These are phyloP conservation scores for Meteorus cinctellus DNA, from an alignment of 2,888 invertebrate genomes.

Conservation along the genomic window DNA sequence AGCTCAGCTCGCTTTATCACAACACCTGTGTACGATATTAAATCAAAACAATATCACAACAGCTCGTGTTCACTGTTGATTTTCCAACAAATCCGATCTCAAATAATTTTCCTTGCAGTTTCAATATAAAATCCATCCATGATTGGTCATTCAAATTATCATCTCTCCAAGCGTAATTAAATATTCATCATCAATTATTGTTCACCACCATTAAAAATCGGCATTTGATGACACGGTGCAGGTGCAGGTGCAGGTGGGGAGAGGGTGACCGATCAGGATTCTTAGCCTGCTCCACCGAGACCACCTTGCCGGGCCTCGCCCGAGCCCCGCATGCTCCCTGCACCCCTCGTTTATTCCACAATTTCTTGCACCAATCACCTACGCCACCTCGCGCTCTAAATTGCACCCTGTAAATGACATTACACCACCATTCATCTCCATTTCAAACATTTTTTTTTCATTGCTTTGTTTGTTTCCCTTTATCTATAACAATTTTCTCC, in stretches of 20 bases:
- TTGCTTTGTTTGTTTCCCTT: background rate
- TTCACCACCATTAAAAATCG: slow-evolving; percentile 35
- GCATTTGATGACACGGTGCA: slow-evolving; percentile 49
- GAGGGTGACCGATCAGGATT: slow-evolving; percentile 52
- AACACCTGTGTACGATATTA: background rate
- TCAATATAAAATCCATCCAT: no score
- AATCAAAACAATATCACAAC: no score
- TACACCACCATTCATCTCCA: slow-evolving; percentile 41
- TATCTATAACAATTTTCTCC: slow-evolving; percentile 13
- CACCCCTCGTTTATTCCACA: slow-evolving; percentile 52
- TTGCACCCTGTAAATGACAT: slow-evolving; percentile 5
- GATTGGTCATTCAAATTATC: no score
- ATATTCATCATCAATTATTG: slow-evolving; percentile 21
- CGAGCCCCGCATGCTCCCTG: slow-evolving; percentile 66
- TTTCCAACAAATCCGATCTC: no score
- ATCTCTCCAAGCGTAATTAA: no score
- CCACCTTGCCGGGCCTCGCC: slow-evolving; percentile 68
- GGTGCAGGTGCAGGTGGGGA: slow-evolving; percentile 59
- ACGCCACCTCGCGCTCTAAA: slow-evolving; percentile 36
- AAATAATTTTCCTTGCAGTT: no score
- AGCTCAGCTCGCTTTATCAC: slow-evolving; percentile 69
- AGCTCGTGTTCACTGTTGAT: no score
- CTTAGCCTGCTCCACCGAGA: slow-evolving; percentile 65
- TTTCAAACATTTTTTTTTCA: slow-evolving; percentile 36
- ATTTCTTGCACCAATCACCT: slow-evolving; percentile 46